Evolutionary conservation across 2,797 vertebrate genomes (phyloP), one percentile per base, ranked within the genome.

Genomic region (Rhodeus uyekii): DNA sequence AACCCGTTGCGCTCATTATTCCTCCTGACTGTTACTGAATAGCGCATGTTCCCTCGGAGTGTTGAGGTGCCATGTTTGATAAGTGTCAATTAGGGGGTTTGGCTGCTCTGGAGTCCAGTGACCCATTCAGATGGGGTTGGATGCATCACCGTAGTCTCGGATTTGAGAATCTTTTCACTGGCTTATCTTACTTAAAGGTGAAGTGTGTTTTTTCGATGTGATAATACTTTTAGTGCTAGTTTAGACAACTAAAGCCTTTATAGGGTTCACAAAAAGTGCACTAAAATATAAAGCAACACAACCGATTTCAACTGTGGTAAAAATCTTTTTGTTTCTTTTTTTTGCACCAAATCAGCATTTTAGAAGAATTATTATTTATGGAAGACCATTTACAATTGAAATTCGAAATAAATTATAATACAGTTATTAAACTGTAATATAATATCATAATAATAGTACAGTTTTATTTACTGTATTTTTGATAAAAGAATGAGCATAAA

Each of bases 1-100:
- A 65, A 27, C 5, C 27, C 39, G n/a, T 55, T 71, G 60, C 2
- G 3, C 60, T 55, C 60, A 58, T 72, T 67, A 78, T 55, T 79
- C 38, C 61, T 67, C 53, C 69, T 63, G 46, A 75, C 79, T 58
- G 32, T 58, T 74, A 55, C 69, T 83, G 71, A 75, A 34, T 63
- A 77, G 74, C 22, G 39, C 58, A 19, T 74, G 69, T 82, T 76
- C 83, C 85, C 84, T 76, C 60, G 85, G 87, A 82, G 83, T 85
- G 36, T 86, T 84, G 71, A 72, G 61, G 39, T 85, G 86, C 76
- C 89, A 88, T 79, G 74, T 91, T 83, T 83, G 42, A 86, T 90
- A 88, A 90, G 68, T 78, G 84, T 89, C 87, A 84, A 16, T 78
- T 86, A 72, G 34, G 55, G 5, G 76, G 8, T 67, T 39, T 80